A percentile compares a stretch with the other conserved stretches of the same genome.
Evolutionary conservation across 2,113 vertebrate genomes (phyloP).

Genomic region (Fregata magnificens): DNA sequence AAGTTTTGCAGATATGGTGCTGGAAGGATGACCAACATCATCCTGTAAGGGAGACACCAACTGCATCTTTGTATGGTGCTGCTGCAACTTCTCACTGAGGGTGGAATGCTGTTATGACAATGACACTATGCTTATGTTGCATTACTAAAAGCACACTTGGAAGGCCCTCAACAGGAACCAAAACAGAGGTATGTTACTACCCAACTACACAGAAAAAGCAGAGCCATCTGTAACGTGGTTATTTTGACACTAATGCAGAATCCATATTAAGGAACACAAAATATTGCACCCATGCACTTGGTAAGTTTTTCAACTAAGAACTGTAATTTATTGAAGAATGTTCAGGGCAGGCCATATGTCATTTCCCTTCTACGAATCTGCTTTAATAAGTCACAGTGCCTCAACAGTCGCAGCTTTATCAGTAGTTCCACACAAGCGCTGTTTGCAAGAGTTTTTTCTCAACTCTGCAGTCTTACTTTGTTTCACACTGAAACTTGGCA

Average conservation of each 20-base stretch:
- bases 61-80: background rate
- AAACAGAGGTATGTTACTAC: background rate
- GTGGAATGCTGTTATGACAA: slow-evolving; percentile 58
- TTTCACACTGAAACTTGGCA: slow-evolving; percentile 11
- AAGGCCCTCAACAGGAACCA: background rate
- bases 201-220: background rate
- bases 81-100: background rate
- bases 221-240: background rate
- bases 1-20: background rate
- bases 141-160: slow-evolving; percentile 37
- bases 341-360: background rate
- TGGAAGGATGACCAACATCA: background rate
- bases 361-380: background rate
- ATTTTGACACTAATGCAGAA: background rate
- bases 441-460: background rate
- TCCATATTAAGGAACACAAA: background rate
- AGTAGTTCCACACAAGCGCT: background rate
- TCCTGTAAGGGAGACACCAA: background rate
- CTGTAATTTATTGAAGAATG: background rate
- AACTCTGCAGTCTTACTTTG: background rate
- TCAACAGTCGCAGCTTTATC: background rate
- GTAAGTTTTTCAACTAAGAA: background rate
- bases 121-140: background rate
- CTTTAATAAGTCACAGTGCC: background rate
- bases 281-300: background rate